These are phyloP conservation scores for Bombus consobrinus DNA, from an alignment of 1,140 invertebrate genomes.

Conservation along the genomic window DNA sequence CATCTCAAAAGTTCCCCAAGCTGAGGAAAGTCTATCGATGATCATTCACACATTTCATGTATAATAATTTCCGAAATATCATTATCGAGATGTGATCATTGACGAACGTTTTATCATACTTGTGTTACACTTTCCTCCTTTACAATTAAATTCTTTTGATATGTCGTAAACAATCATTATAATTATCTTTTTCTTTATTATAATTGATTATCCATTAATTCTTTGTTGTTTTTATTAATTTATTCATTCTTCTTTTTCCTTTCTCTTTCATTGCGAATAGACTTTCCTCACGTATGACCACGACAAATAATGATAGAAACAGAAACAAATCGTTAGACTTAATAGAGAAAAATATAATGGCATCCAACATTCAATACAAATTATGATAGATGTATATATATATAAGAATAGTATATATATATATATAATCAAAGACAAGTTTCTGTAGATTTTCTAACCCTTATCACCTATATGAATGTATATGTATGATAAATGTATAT, in stretches of 20 bases:
- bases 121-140: neutral
- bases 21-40: conserved; percentile 79
- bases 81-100: neutral
- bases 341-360: conserved; percentile 69
- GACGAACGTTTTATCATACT: conserved; percentile 1
- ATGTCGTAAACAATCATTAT: neutral
- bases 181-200: neutral
- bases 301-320: conserved; percentile 66
- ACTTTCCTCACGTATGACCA: conserved; percentile 76
- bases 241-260: neutral
- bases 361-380: conserved; percentile 79
- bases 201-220: neutral
- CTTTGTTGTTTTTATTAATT: neutral
- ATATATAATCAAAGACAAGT: conserved; percentile 47
- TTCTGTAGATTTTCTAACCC: conserved; percentile 54
- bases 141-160: neutral
- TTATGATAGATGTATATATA: conserved; percentile 61
- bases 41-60: neutral
- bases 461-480: conserved; percentile 56
- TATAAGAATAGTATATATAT: conserved; percentile 10
- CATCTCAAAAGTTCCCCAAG: conserved; percentile 98
- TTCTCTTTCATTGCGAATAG: conserved; percentile 57
- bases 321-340: conserved; percentile 65
- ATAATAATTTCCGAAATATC: neutral
- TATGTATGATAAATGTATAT: conserved; percentile 59